phyloP scores from a whole-genome alignment of 2,113 vertebrate species.

The Bolborhynchus lineola region DNA sequence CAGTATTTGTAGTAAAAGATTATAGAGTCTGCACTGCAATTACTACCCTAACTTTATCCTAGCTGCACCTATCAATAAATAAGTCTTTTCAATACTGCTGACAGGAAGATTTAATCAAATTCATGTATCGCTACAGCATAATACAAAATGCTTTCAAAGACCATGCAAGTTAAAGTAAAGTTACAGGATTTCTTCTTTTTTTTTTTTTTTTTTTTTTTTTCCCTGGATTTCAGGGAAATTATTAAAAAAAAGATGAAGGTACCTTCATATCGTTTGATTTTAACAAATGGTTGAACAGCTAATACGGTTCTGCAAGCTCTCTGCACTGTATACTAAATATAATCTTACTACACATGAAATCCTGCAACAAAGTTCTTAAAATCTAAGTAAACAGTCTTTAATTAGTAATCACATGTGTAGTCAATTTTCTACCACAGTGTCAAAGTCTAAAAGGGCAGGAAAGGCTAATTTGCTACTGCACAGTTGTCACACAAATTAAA shows the following conservation, averaged over 20 bases:
- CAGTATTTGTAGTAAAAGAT: constrained; percentile 17
- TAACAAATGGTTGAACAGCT: constrained; percentile 13
- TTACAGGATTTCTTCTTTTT: neutral
- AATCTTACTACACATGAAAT: neutral
- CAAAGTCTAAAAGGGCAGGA: neutral
- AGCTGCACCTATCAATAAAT: constrained; percentile 34
- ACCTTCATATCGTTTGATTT: constrained; percentile 18
- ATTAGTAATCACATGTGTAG: neutral
- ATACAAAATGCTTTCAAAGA: constrained; percentile 44
- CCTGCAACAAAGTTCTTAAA: neutral
- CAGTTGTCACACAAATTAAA: neutral
- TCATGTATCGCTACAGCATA: constrained; percentile 10
- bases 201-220: neutral
- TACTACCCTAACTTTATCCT: constrained; percentile 46
- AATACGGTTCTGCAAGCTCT: constrained; percentile 28
- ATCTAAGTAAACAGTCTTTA: neutral
- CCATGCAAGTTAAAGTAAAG: constrained; percentile 17
- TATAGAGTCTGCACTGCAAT: constrained; percentile 21
- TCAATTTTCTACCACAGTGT: neutral
- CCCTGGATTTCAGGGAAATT: neutral
- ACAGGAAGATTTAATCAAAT: constrained; percentile 60
- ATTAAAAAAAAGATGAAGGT: constrained; percentile 16
- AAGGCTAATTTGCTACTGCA: neutral
- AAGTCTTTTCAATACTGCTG: constrained; percentile 29
- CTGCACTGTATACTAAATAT: neutral